These are phyloP conservation scores for Actinia equina DNA, from an alignment of 64 coral and sea anemone genomes.

Conservation along the genomic window DNA sequence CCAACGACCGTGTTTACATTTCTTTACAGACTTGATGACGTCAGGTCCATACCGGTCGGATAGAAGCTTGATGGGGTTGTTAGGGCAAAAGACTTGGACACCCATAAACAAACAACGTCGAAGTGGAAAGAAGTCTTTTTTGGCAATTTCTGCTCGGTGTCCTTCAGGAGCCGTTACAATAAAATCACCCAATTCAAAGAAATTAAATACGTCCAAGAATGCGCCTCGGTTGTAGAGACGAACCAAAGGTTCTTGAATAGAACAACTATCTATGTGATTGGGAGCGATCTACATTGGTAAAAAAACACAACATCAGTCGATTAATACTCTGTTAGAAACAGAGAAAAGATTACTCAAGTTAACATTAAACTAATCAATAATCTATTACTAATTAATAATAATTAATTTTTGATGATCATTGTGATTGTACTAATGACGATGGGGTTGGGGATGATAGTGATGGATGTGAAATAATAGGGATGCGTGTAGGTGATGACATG, in stretches of 20 bases:
- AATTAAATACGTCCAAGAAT: slow-evolving; percentile 19
- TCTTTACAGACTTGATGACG: not conserved
- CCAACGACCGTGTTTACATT: slow-evolving; percentile 28
- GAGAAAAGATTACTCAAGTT: no score
- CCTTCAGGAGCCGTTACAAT: slow-evolving; percentile 6
- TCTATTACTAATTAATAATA: no score
- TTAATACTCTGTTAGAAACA: no score
- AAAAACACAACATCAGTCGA: no score
- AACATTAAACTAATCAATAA: no score
- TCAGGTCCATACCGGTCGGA: not conserved
- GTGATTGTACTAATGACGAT: not conserved
- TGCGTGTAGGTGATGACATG: no score
- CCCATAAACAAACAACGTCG: slow-evolving; percentile 17
- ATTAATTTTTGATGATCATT: no score
- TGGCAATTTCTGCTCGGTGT: not conserved
- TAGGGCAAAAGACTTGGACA: not conserved
- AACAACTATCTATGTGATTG: not conserved
- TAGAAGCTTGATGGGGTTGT: not conserved
- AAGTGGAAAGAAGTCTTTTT: slow-evolving; percentile 18
- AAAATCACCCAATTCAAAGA: not conserved
- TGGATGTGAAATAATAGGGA: no score
- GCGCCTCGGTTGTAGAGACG: slow-evolving; percentile 18
- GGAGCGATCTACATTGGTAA: not conserved
- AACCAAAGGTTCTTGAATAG: slow-evolving; percentile 21
- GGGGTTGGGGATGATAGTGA: no score